Evolutionary conservation across 2,113 vertebrate genomes (phyloP).

Genomic region (Xenopus borealis): DNA sequence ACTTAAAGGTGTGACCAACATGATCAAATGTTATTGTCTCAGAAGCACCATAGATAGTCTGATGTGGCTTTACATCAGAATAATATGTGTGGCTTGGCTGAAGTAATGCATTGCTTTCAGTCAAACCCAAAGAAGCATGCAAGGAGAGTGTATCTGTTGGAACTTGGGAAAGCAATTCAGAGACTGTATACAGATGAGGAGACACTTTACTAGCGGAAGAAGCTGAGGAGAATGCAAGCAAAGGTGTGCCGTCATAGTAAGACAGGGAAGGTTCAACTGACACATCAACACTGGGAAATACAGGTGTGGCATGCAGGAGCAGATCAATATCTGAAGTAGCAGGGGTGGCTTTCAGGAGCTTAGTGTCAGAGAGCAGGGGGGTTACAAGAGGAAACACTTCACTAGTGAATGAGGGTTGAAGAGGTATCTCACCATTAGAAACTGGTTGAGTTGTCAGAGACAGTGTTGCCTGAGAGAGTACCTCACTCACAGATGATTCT

Average conservation of each 20-base stretch:
- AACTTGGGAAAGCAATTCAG: slow-evolving; percentile 69
- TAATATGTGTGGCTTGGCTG: slow-evolving; percentile 68
- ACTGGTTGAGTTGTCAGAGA: slow-evolving; percentile 77
- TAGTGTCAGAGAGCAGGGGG: slow-evolving; percentile 75
- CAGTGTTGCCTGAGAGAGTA: slow-evolving; percentile 77
- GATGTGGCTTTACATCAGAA: slow-evolving; percentile 66
- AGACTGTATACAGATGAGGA: slow-evolving; percentile 64
- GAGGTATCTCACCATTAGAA: slow-evolving; percentile 89
- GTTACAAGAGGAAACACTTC: slow-evolving; percentile 75
- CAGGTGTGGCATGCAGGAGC: slow-evolving; percentile 86
- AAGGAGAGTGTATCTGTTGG: slow-evolving; percentile 67
- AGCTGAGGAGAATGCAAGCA: slow-evolving; percentile 78
- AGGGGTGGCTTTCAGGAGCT: slow-evolving; percentile 71
- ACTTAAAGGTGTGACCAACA: slow-evolving; percentile 53
- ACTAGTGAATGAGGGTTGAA: slow-evolving; percentile 76
- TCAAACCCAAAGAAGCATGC: slow-evolving; percentile 75
- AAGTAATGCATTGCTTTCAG: slow-evolving; percentile 67
- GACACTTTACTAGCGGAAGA: slow-evolving; percentile 73
- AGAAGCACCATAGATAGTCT: slow-evolving; percentile 65
- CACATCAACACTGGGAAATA: slow-evolving; percentile 74
- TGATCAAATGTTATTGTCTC: slow-evolving; percentile 68
- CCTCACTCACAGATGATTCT: slow-evolving; percentile 61
- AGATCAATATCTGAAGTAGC: slow-evolving; percentile 74
- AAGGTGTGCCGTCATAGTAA: slow-evolving; percentile 74
- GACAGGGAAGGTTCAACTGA: slow-evolving; percentile 73